These are phyloP conservation scores for Otus scops DNA, from an alignment of 2,797 vertebrate species.

Conservation along the genomic window DNA sequence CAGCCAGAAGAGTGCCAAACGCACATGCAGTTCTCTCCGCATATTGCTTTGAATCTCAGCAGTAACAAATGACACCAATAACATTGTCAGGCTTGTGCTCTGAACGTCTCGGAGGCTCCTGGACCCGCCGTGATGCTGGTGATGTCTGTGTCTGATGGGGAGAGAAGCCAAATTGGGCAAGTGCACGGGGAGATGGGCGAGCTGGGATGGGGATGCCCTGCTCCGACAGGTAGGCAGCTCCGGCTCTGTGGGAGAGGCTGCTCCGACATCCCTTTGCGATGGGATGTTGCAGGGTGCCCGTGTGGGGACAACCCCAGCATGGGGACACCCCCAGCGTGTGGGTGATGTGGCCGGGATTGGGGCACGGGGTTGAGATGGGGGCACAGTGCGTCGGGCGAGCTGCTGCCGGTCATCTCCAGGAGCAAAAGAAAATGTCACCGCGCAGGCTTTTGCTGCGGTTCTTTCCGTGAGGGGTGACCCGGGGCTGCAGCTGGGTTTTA, in stretches of 20 bases:
- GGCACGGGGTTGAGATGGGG: rapidly evolving
- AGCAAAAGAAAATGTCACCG: not conserved
- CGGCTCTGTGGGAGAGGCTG: rapidly evolving
- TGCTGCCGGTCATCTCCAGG: not conserved
- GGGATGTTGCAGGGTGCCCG: not conserved
- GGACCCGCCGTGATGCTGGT: rapidly evolving
- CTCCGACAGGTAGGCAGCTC: not conserved
- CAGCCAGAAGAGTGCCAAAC: not conserved
- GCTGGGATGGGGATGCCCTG: not conserved
- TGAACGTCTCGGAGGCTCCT: rapidly evolving
- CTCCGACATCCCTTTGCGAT: not conserved
- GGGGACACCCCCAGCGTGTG: rapidly evolving
- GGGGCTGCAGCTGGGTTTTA: rapidly evolving
- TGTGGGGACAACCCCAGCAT: rapidly evolving
- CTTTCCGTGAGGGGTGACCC: rapidly evolving
- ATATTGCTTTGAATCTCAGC: not conserved
- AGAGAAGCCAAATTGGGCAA: not conserved
- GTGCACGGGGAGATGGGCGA: rapidly evolving
- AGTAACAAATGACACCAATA: not conserved
- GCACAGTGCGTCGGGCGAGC: rapidly evolving
- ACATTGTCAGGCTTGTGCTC: rapidly evolving
- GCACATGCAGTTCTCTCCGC: not conserved
- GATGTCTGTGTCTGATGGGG: not conserved
- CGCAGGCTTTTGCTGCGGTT: rapidly evolving
- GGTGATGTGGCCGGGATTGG: rapidly evolving